phyloP scores from a whole-genome alignment of 2,797 vertebrate species.

The Pangasius larnaudii region DNA sequence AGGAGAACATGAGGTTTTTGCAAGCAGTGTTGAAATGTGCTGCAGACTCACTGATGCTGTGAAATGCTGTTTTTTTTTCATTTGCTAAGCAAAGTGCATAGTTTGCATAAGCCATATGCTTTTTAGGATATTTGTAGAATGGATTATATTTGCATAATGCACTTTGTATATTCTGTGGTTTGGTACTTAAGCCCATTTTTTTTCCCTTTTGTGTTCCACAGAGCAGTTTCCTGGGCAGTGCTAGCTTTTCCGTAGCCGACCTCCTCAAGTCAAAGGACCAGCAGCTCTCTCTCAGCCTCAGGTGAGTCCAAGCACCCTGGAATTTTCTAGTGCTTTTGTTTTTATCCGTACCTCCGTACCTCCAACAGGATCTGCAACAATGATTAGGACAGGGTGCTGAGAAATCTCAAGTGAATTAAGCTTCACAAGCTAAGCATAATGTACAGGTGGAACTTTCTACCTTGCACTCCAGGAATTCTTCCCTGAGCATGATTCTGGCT shows the following conservation, averaged over 20 bases:
- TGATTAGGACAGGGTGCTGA: too few relatives aligned
- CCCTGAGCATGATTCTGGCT: background rate
- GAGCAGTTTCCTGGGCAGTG: slow-evolving; percentile 89
- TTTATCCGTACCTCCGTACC: background rate
- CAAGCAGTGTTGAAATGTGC: slow-evolving; percentile 11
- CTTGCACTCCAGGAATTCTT: background rate
- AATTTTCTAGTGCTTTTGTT: background rate
- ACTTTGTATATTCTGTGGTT: background rate
- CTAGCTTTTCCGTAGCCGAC: slow-evolving; percentile 88
- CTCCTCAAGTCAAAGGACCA: slow-evolving; percentile 90
- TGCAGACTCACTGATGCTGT: background rate
- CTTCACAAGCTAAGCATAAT: background rate
- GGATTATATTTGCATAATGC: background rate
- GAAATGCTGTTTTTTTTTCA: background rate
- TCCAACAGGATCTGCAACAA: background rate
- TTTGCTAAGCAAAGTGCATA: slow-evolving; percentile 13
- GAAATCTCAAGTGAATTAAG: background rate
- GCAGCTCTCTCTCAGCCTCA: slow-evolving; percentile 86
- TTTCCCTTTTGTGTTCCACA: slow-evolving; percentile 64
- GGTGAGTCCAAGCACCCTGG: slow-evolving; percentile 74
- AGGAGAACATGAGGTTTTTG: background rate
- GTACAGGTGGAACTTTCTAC: background rate
- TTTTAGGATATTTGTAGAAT: slow-evolving; percentile 4
- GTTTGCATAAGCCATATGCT: slow-evolving; percentile 31
- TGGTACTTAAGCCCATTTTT: background rate